A percentile compares a stretch with the other conserved stretches of the same genome.
Evolutionary conservation across 1,140 invertebrate genomes (phyloP).

Genomic region (Drosophila quadrilineata): DNA sequence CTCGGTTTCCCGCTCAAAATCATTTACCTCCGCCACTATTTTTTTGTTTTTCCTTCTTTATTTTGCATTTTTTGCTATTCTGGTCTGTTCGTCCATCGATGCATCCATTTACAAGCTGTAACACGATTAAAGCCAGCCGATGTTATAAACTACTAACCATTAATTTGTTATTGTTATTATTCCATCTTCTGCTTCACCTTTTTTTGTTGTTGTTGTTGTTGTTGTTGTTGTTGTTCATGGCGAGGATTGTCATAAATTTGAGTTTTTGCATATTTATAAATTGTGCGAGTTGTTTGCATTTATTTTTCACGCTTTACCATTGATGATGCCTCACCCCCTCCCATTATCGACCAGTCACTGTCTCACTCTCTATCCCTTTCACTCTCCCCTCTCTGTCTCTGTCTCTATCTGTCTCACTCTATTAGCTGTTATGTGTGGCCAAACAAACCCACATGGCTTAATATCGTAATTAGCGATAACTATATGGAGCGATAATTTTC

Average conservation of each 20-base stretch:
- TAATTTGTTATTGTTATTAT: slow-evolving; percentile 37
- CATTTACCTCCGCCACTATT: too few species aligned
- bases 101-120: slow-evolving; percentile 39
- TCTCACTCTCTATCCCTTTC: too few species aligned
- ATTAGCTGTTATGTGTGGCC: neutral
- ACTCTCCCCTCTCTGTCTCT: slow-evolving; percentile 2
- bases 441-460: slow-evolving; percentile 27
- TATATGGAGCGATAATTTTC: slow-evolving; percentile 19
- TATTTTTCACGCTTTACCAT: slow-evolving; percentile 34
- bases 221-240: slow-evolving; percentile 10
- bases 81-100: slow-evolving; percentile 8
- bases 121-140: slow-evolving; percentile 36
- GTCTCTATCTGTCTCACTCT: too few species aligned
- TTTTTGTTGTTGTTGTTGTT: too few species aligned
- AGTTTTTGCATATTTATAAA: slow-evolving; percentile 42
- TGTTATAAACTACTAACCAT: slow-evolving; percentile 40
- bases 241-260: slow-evolving; percentile 25
- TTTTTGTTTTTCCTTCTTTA: too few species aligned
- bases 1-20: slow-evolving; percentile 4
- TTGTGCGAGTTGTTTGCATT: slow-evolving; percentile 27
- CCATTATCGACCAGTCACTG: too few species aligned
- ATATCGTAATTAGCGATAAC: slow-evolving; percentile 38
- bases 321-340: too few species aligned
- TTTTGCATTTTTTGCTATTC: slow-evolving; percentile 45
- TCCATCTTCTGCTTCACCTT: too few species aligned